Base-by-base conservation (phyloP, 2,888 invertebrate genomes). In the Diachrysia chrysitis region DNA sequence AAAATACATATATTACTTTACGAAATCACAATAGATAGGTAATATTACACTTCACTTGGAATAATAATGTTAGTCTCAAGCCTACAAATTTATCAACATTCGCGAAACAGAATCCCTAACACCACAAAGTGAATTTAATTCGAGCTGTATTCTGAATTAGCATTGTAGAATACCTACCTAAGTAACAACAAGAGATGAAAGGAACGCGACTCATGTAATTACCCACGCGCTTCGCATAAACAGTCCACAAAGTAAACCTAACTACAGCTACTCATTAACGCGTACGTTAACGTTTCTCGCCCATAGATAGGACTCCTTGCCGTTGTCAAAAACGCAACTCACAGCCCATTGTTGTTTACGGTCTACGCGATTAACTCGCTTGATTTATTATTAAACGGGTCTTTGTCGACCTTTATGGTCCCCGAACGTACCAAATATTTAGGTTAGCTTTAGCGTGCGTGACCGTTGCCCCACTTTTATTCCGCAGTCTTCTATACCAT, bases 371-470 rank as follows among this genome's bases (percentile, higher is more conserved):
- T 90, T 87, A 88, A 80, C 85, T 76, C 70, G 69, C 79, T 79
- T 87, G 83, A 90, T 91, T 89, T 89, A 92, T 91, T 92, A 91
- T 91, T 89, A 88, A 90, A 83, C 79, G 78, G 74, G 83, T 84
- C 84, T 87, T 85, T 82, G 85, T 84, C 78, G 84, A 87, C 89
- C 87, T 89, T 87, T 87, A 83, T 81, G 78, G 81, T 77, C 82
- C 85, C 82, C 87, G 85, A 84, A 82, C 82, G 81, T 74, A 79
- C 83, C 84, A 85, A 89, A 88, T 90, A 89, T 90, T 89, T 86
- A 88, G 81, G 84, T 81, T 77, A 74, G 72, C 82, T 83, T 83
- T 66, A 75, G 67, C 35, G 64, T 53, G 57, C 63, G 73, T 71
- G 67, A 63, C 57, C 61, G 37, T 56, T 59, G 61, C 51, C 63